Percentiles rank a stretch among this genome's conserved stretches.
These are phyloP conservation scores for Tautogolabrus adspersus DNA, from an alignment of 2,113 vertebrate species.

Conservation along the genomic window DNA sequence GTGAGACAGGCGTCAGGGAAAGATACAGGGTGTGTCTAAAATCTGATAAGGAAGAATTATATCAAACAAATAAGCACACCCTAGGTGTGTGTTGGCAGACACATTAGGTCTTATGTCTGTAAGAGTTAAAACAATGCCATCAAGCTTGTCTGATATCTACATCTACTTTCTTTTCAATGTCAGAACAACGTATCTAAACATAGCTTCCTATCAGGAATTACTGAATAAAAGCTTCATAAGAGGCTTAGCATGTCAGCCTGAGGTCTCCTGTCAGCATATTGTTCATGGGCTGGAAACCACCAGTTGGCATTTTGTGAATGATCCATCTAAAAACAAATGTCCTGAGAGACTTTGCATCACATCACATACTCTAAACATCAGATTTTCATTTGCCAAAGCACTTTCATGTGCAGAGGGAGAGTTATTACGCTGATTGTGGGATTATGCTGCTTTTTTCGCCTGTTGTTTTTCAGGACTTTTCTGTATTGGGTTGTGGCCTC, in stretches of 20 bases:
- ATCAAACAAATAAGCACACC: slow-evolving; percentile 23
- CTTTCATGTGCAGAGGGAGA: slow-evolving; percentile 10
- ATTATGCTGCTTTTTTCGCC: slow-evolving; percentile 63
- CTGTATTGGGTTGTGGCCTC: slow-evolving; percentile 32
- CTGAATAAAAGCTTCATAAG: slow-evolving; percentile 24
- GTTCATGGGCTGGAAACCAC: slow-evolving; percentile 26
- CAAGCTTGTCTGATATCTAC: not conserved
- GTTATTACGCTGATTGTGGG: slow-evolving; percentile 74
- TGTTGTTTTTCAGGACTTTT: slow-evolving; percentile 63
- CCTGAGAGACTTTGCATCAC: slow-evolving; percentile 2
- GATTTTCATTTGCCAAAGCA: slow-evolving; percentile 34
- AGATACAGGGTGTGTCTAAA: slow-evolving; percentile 22
- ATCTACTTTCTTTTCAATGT: not conserved
- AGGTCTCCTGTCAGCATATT: slow-evolving; percentile 12
- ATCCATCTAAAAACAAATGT: slow-evolving; percentile 28
- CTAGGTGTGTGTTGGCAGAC: not conserved
- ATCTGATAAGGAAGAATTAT: slow-evolving; percentile 42
- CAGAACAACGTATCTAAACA: slow-evolving; percentile 3
- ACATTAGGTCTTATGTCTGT: not conserved
- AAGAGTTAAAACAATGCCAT: slow-evolving; percentile 14
- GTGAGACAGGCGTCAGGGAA: not conserved
- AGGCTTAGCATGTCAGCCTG: slow-evolving; percentile 7
- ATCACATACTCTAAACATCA: slow-evolving; percentile 22
- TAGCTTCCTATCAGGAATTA: not conserved
- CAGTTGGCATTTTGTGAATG: slow-evolving; percentile 57